Evolutionary conservation across 2,113 vertebrate genomes (phyloP), one percentile per base, ranked within the genome.

Genomic region (Tetrao urogallus): DNA sequence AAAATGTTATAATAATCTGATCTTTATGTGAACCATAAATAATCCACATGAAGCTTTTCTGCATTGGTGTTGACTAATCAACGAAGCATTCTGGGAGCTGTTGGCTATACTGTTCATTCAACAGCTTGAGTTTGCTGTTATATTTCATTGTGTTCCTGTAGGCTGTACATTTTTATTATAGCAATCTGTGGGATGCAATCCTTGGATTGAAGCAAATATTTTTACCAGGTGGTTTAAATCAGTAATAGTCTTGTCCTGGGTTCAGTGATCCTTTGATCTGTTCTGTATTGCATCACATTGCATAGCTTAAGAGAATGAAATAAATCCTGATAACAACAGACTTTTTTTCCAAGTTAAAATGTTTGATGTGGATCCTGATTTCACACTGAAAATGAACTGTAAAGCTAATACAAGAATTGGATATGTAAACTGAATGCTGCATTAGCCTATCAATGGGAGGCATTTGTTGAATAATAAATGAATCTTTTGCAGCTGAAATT

Each of bases 21-120:
- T 86, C 73, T 94, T 92, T 92, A 96, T 82, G 74, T 84, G 92
- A 84, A 58, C 58, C 28, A 61, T 96, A 93, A 93, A 95, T 94
- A 93, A 85, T 63, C 81, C 83, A 73, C 3, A 7, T 89, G 83
- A 76, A 58, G 13, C 27, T 82, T 66, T 92, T 88, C 82, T 90
- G 82, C 80, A 84, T 6, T 81, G 76, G 24, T 92, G 85, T 83
- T 92, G 93, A 61, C 88, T 93, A 75, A 94, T 38, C 91, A 94
- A 42, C 2, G 5, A 91, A 22, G 43, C 48, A 42, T 88, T 82
- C 92, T 86, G 63, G 66, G 72, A 81, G 80, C 28, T 42, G 54
- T 38, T 86, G 30, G 64, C 67, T 83, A 24, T 60, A 40, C 56
- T n/a, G 21, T 60, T 93, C 84, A 28, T 74, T 75, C 88, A 88